Evolutionary conservation across 2,888 invertebrate genomes (phyloP), one percentile per base, ranked within the genome.

Genomic region (Drosophila meridiana): DNA sequence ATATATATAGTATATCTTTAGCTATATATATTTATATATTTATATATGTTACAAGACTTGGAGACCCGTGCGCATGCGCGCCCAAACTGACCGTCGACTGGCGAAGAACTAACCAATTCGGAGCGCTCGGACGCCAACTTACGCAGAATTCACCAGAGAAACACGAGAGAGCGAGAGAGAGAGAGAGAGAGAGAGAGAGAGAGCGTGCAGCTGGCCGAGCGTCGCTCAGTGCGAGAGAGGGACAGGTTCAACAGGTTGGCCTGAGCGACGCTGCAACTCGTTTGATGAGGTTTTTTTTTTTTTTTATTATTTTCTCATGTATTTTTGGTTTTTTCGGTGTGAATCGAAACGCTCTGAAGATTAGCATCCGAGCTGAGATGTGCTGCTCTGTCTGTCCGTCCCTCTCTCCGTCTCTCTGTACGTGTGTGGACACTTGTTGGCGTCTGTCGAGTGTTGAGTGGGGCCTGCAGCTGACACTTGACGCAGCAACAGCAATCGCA

Each of bases 31-130:
- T 38, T 9, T 61, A 28, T 36, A 28, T 36, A 38, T 28, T 8
- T 55, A 26, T 38, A 14, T 58, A n/a, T 52, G 36, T 38, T 26
- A 40, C 11, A 70, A 62, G 55, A 69, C 34, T 50, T 26, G 76
- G 58, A 77, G 65, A 64, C 71, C 67, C 67, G 77, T 88, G 91
- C 91, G 92, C 92, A 91, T 91, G 92, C 92, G 92, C 91, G 92
- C 91, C 91, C 91, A 90, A 91, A 92, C 89, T 92, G 92, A 92
- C 92, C 92, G 92, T 84, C 84, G 84, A 79, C 83, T 90, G 87
- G 84, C 82, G 92, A 92, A 92, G 92, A 92, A 92, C 92, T 92
- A 91, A 92, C 76, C 77, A 76, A 79, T 86, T 87, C 70, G 82
- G 80, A 63, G 58, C 74, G 63, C 76, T 73, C 69, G 63, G 83